Percentiles rank a stretch among this genome's conserved stretches.
Conservation (phyloP, 2,797 vertebrate species). For the Eremophila alpestris region DNA sequence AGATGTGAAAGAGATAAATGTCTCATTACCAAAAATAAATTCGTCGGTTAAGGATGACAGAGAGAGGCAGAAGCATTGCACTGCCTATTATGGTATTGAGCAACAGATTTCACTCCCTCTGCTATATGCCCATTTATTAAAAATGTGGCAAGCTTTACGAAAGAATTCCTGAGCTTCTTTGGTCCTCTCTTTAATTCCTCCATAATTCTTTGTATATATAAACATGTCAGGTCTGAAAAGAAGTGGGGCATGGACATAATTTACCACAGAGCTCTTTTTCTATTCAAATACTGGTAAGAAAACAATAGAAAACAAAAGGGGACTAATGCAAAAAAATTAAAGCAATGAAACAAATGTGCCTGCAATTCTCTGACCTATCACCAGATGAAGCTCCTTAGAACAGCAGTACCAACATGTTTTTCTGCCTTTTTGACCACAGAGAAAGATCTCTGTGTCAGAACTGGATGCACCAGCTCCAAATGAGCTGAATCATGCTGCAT, state of each 20-base stretch:
- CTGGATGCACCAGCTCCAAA: background rate
- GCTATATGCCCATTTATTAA: conserved; percentile 52
- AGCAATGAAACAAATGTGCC: background rate
- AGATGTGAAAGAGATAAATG: conserved; percentile 55
- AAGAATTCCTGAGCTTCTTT: conserved; percentile 54
- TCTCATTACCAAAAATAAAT: conserved; percentile 71
- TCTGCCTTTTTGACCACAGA: background rate
- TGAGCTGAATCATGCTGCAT: background rate
- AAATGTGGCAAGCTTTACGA: conserved; percentile 47
- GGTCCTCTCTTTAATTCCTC: conserved; percentile 35
- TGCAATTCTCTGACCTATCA: conserved; percentile 6
- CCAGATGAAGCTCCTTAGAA: conserved; percentile 38
- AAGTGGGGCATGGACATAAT: background rate
- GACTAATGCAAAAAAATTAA: conserved; percentile 20
- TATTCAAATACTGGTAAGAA: background rate
- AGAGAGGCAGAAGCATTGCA: conserved; percentile 40
- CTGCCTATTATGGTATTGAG: conserved; percentile 70
- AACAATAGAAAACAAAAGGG: conserved; percentile 1
- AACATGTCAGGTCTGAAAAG: conserved; percentile 45
- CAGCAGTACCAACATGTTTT: background rate
- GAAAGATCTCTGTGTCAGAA: background rate
- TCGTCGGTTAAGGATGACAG: conserved; percentile 18
- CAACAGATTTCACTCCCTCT: conserved; percentile 53
- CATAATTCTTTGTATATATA: conserved; percentile 49
- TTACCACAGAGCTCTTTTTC: background rate